Base-by-base conservation (phyloP, 2,888 invertebrate genomes). In the Liopterus haemorrhoidalis region DNA sequence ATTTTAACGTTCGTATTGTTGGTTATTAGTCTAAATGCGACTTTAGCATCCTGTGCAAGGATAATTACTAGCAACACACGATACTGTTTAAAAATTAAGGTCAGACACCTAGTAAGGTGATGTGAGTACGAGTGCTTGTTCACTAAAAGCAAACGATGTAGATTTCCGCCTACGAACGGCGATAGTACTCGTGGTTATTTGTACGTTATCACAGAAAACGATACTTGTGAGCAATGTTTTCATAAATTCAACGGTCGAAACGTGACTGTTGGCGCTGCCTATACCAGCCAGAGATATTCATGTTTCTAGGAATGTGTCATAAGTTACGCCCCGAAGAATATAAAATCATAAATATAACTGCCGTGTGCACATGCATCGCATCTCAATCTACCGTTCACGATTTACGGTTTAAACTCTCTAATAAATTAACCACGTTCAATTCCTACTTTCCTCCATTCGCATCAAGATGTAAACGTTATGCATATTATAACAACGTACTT, bases 391-490 rank as follows among this genome's bases (percentile, higher is more conserved):
- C 18, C 20, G 24, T 32, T 27, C 25, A 33, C 45, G 45, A 39
- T 45, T 45, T 45, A 45, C 39, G 45, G 39, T 45, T 45, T 39
- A 45, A 45, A 45, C 45, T 39, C 39, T 39, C 38, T 39, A 45
- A 45, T 45, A 45, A 45, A 45, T 45, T 45, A 45, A 39, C 25
- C 32, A 39, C 45, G 32, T 33, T n/a, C n/a, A n/a, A n/a, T n/a
- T n/a, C n/a, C n/a, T n/a, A n/a, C n/a, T n/a, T n/a, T n/a, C n/a
- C n/a, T n/a, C n/a, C n/a, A n/a, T n/a, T n/a, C n/a, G n/a, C n/a
- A n/a, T n/a, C n/a, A n/a, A n/a, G n/a, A n/a, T n/a, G n/a, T n/a
- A n/a, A n/a, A n/a, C n/a, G n/a, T n/a, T n/a, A n/a, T n/a, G n/a
- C n/a, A n/a, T n/a, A n/a, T n/a, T n/a, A n/a, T n/a, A n/a, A n/a